phyloP scores from a whole-genome alignment of 2,797 vertebrate genomes.

The Sebastes matsubarae region DNA sequence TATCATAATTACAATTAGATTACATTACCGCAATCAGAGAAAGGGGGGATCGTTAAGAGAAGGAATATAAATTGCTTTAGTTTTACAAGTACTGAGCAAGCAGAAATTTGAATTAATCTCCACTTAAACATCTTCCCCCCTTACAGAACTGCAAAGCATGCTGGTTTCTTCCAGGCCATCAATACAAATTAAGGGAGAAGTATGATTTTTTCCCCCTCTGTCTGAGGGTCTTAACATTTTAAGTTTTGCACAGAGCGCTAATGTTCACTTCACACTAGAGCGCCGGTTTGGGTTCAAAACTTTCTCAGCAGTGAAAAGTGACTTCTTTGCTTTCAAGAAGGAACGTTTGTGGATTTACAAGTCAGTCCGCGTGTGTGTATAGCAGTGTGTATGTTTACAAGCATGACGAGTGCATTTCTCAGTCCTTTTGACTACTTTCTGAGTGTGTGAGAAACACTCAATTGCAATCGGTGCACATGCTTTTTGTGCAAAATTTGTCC shows the following conservation, averaged over 20 bases:
- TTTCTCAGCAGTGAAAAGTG: constrained; percentile 34
- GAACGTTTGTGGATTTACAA: background rate
- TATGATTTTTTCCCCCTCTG: constrained; percentile 77
- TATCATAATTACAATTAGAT: constrained; percentile 99
- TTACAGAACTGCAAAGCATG: constrained; percentile 95
- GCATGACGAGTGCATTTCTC: background rate
- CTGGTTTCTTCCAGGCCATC: constrained; percentile 96
- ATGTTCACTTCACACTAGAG: constrained; percentile 34
- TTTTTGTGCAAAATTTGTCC: fast-evolving
- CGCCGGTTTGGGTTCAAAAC: constrained; percentile 42
- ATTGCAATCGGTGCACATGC: background rate
- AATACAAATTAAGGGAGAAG: constrained; percentile 97
- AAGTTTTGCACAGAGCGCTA: constrained; percentile 59
- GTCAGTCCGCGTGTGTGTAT: background rate
- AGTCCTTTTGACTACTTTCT: fast-evolving
- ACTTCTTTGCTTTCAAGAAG: constrained; percentile 6
- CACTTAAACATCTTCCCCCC: constrained; percentile 98
- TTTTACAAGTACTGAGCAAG: constrained; percentile 99
- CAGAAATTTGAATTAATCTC: constrained; percentile 99
- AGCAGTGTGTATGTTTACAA: background rate
- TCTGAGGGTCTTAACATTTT: constrained; percentile 74
- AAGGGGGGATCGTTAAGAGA: constrained; percentile 99
- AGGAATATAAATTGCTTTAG: constrained; percentile 99
- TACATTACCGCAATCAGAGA: constrained; percentile 99
- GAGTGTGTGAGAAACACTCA: background rate